Evolutionary conservation across 2,797 vertebrate species (phyloP).

Genomic region (Tiaroga cobitis): DNA sequence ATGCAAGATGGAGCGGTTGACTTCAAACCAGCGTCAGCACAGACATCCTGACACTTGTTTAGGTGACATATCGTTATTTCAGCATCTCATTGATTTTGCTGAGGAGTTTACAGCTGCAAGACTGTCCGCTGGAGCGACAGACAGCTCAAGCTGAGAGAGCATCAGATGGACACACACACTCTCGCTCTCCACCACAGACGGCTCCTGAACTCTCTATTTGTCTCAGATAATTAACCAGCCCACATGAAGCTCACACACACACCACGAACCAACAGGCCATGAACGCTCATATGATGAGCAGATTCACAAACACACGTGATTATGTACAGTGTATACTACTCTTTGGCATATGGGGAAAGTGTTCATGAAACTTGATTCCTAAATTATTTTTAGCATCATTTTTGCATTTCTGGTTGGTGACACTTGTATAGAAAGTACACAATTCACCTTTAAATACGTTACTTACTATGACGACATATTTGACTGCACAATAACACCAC

Average conservation of each 20-base stretch:
- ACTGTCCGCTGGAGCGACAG: neutral
- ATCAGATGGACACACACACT: slow-evolving; percentile 24
- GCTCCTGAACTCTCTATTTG: slow-evolving; percentile 49
- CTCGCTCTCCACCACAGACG: slow-evolving; percentile 43
- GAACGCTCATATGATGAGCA: slow-evolving; percentile 6
- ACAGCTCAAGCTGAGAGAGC: slow-evolving; percentile 20
- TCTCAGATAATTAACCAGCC: slow-evolving; percentile 48
- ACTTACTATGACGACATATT: neutral
- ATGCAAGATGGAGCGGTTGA: neutral
- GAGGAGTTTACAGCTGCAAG: neutral
- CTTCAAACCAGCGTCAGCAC: neutral
- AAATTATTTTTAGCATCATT: neutral
- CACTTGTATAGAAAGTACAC: neutral
- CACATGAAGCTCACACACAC: slow-evolving; percentile 22
- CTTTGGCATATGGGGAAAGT: neutral
- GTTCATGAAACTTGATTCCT: neutral
- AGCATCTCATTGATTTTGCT: neutral
- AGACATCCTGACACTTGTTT: neutral
- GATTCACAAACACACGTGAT: neutral
- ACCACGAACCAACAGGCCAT: neutral
- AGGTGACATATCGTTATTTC: neutral
- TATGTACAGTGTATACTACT: neutral
- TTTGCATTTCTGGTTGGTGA: neutral
- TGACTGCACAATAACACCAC: neutral
- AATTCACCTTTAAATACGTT: neutral